Evolutionary conservation across 2,797 vertebrate genomes (phyloP), one percentile per base, ranked within the genome.

Genomic region (Tapera naevia): DNA sequence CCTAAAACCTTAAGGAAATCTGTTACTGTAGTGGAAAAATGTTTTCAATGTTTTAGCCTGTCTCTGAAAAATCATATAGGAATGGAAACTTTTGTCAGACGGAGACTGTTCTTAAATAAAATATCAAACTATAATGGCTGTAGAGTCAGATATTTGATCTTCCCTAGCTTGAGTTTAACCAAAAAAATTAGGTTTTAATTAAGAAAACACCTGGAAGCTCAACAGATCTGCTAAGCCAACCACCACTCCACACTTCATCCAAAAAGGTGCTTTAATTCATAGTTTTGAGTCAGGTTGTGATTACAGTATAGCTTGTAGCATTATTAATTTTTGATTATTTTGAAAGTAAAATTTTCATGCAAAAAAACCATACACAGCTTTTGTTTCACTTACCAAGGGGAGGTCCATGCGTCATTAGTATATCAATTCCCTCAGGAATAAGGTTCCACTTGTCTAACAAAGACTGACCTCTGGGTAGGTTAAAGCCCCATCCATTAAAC

Each of bases 401-500:
- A 96, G 99, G 99, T 93, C 99, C 99, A 28, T 99, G 99, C 96
- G 99, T 99, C 99, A 99, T 99, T 98, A 99, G 98, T 95, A 99
- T 99, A 98, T 99, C 99, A 95, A 99, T 98, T 97, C 99, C 99
- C 95, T 99, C 99, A 1, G 99, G 99, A 96, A 99, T 98, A 88
- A 98, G 98, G 98, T 99, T 99, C 99, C 99, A 99, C 97, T 99
- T 99, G 98, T 99, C 99, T 98, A 99, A 98, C 97, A 99, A 98
- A 97, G 99, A 99, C 98, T 99, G 99, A 96, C 99, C 99, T 97
- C 99, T 98, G 91, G 99, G 99, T 96, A 99, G 98, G 98, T 99
- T 99, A 98, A 99, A 99, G 93, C 99, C 99, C 99, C 99, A 99
- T 97, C 99, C 99, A 96, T 99, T 99, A 98, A 99, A 99, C 99